Evolutionary conservation across 2,113 vertebrate genomes (phyloP).

Genomic region (Eclectus roratus): DNA sequence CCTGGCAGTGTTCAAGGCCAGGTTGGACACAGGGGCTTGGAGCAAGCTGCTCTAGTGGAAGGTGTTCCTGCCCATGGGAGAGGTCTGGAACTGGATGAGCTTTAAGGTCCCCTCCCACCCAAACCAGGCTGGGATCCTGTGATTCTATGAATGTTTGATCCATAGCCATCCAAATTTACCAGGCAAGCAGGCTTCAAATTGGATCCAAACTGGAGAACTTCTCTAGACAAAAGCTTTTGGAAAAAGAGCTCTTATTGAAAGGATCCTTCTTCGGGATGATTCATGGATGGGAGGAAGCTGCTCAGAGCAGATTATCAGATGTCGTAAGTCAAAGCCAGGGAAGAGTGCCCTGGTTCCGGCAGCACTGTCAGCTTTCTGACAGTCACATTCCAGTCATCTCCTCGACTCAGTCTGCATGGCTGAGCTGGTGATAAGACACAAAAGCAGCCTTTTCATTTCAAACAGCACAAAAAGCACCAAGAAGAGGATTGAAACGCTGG

Average conservation of each 20-base stretch:
- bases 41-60: neutral
- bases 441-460: neutral
- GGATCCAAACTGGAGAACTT: neutral
- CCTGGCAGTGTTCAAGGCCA: too few species aligned
- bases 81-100: neutral
- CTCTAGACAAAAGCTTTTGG: neutral
- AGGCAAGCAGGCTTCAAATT: neutral
- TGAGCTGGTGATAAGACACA: neutral
- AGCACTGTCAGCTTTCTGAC: neutral
- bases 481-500: neutral
- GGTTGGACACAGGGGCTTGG: too few species aligned
- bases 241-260: neutral
- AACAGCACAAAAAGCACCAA: neutral
- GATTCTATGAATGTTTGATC: neutral
- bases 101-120: neutral
- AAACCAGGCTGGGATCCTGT: neutral
- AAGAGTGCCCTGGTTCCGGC: neutral
- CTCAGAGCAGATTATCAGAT: neutral
- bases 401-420: rapidly evolving
- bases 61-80: rapidly evolving
- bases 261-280: neutral
- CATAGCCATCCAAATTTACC: neutral
- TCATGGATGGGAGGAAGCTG: neutral
- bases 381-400: neutral
- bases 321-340: neutral